Evolutionary conservation across 2,888 invertebrate species (phyloP).

Genomic region (Slavum lentiscoides): DNA sequence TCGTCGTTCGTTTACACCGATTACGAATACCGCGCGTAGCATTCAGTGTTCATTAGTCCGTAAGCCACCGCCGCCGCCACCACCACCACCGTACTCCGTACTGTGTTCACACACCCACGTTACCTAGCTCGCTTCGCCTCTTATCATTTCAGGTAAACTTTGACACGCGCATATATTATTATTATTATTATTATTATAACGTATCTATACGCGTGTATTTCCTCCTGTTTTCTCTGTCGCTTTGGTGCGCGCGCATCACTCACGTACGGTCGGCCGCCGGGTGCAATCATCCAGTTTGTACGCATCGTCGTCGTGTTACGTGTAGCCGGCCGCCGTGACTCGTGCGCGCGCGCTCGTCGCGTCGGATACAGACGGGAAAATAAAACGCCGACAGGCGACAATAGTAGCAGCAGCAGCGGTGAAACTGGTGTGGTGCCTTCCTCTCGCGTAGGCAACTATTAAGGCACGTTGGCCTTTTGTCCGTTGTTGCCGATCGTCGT

Average conservation of each 20-base stretch:
- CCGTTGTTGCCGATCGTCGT: too few relatives aligned
- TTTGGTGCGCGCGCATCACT: neutral
- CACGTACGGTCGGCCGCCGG: neutral
- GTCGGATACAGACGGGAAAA: neutral
- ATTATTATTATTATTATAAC: neutral
- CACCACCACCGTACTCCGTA: slow-evolving; percentile 5
- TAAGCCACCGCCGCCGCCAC: neutral
- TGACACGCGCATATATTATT: slow-evolving; percentile 11
- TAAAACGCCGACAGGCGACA: slow-evolving; percentile 23
- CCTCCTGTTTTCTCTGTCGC: slow-evolving; percentile 23
- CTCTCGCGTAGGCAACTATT: slow-evolving; percentile 2
- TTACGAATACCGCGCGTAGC: slow-evolving; percentile 12
- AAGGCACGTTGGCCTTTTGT: slow-evolving; percentile 4
- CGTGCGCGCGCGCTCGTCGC: slow-evolving; percentile 2
- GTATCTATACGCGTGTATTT: neutral
- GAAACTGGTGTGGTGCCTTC: too few relatives aligned
- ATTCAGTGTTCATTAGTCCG: slow-evolving; percentile 47
- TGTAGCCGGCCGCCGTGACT: too few relatives aligned
- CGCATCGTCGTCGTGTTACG: neutral
- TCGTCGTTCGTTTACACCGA: slow-evolving; percentile 3
- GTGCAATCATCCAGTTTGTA: neutral
- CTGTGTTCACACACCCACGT: slow-evolving; percentile 9
- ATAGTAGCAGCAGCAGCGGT: neutral
- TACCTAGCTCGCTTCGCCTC: neutral
- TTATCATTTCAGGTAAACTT: slow-evolving; percentile 46